Base-by-base conservation (phyloP, 2,113 vertebrate species). In the Hoplias malabaricus region DNA sequence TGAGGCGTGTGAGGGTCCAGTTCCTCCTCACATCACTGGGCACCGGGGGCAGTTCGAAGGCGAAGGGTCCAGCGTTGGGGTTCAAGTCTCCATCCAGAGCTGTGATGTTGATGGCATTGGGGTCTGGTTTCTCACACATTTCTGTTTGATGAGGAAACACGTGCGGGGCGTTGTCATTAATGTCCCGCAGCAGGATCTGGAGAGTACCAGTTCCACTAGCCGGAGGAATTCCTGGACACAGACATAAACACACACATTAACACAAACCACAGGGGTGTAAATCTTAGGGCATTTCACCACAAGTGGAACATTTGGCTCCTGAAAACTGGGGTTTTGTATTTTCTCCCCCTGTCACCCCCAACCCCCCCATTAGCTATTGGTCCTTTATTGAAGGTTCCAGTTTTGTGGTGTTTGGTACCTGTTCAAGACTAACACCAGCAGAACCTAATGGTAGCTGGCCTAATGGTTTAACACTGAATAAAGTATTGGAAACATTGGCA, bases 81-180 rank as follows among this genome's bases (percentile, higher is more conserved):
- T 93, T 95, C 69, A 98, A 91, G 90, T 99, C 98, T 62, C 92
- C 94, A 73, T 99, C 98, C 2, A 96, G 62, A 0, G 98, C 98
- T 0, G 96, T 99, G 90, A 99, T 97, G 88, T 99, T 99, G 89
- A 98, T 96, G 86, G 94, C 93, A 1, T 96, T 99, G 73, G 95
- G 96, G 62, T 98, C 95, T 0, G 96, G 91, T 0, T 95, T 96
- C 90, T 99, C 93, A 48, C 98, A 99, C 31, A 96, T 94, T 29
- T 96, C 95, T 0, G 93, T 93, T 89, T 97, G 96, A 80, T 94
- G 94, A 0, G 98, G 98, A 85, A 93, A 94, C 62, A 99, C 95
- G 83, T 92, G 93, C 4, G 98, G 98, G 8, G 98, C 96, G 36
- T 99, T 99, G 90, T 99, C 98, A 48, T 99, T 99, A 87, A 98